Evolutionary conservation across 2,888 invertebrate species (phyloP).

Genomic region (Mechanitis messenoides): DNA sequence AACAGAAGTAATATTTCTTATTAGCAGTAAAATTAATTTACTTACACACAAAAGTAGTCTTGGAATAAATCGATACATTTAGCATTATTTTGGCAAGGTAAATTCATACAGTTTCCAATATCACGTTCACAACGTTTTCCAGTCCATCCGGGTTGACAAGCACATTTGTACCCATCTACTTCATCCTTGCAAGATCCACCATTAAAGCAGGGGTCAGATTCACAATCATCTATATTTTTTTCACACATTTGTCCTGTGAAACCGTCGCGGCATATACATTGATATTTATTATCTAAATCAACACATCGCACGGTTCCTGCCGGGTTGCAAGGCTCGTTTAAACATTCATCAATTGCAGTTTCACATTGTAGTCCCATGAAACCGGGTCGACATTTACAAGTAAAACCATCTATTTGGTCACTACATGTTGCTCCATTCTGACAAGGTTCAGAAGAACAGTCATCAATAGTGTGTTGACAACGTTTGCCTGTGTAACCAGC

Average conservation of each 20-base stretch:
- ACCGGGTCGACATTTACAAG: slow-evolving; percentile 94
- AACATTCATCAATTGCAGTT: slow-evolving; percentile 93
- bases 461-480: slow-evolving; percentile 95
- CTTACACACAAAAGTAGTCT: slow-evolving; percentile 93
- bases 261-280: slow-evolving; percentile 93
- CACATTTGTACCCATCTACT: slow-evolving; percentile 88
- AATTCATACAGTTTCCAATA: slow-evolving; percentile 89
- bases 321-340: slow-evolving; percentile 92
- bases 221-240: slow-evolving; percentile 91
- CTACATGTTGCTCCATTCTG: slow-evolving; percentile 93
- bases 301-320: slow-evolving; percentile 93
- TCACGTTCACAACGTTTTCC: slow-evolving; percentile 91
- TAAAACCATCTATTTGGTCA: slow-evolving; percentile 92
- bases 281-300: slow-evolving; percentile 90
- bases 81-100: slow-evolving; percentile 95
- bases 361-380: slow-evolving; percentile 95
- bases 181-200: slow-evolving; percentile 93
- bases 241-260: slow-evolving; percentile 91
- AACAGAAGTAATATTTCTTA: background rate
- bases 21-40: slow-evolving; percentile 48
- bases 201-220: slow-evolving; percentile 89
- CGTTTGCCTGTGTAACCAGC: slow-evolving; percentile 95
- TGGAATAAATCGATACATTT: slow-evolving; percentile 94
- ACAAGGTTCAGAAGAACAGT: slow-evolving; percentile 92
- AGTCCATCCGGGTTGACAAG: slow-evolving; percentile 90